A percentile compares a stretch with the other conserved stretches of the same genome.
These are phyloP conservation scores for Nebria salina DNA, from an alignment of 2,888 invertebrate species.

Conservation along the genomic window DNA sequence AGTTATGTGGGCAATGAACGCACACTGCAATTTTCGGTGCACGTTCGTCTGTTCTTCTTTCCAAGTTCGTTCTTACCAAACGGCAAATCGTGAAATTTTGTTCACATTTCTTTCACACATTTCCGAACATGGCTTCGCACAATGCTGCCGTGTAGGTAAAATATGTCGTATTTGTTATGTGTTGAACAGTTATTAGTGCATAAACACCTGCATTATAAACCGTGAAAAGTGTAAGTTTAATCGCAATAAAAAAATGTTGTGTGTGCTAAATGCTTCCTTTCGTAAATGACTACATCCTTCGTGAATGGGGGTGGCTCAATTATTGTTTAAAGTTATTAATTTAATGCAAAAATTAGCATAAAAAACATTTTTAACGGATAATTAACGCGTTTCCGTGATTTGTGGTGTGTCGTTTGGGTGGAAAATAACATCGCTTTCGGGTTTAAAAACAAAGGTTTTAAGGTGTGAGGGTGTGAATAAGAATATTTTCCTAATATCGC, in stretches of 20 bases:
- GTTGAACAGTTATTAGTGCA: conserved; percentile 30
- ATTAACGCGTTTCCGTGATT: background rate
- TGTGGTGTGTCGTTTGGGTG: conserved; percentile 5
- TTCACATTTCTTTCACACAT: conserved; percentile 40
- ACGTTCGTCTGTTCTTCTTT: conserved; percentile 40
- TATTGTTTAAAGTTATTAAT: conserved; percentile 17
- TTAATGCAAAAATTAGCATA: background rate
- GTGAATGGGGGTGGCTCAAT: conserved; percentile 46
- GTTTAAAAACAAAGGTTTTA: conserved; percentile 40
- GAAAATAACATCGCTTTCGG: conserved; percentile 15
- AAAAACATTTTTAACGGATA: conserved; percentile 8
- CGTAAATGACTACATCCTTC: conserved; percentile 42
- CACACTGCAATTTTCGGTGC: conserved; percentile 45
- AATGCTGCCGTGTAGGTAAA: conserved; percentile 51
- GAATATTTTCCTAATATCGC: conserved; percentile 7
- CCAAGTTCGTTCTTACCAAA: conserved; percentile 40
- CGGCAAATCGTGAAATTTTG: conserved; percentile 30
- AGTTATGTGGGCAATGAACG: conserved; percentile 42
- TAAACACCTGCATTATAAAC: conserved; percentile 30
- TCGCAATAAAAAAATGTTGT: conserved; percentile 35
- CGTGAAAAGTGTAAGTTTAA: conserved; percentile 42
- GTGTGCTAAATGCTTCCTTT: conserved; percentile 38
- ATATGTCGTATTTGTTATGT: conserved; percentile 29
- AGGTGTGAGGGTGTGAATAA: conserved; percentile 41
- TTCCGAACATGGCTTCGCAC: conserved; percentile 59